Evolutionary conservation across 2,888 invertebrate genomes (phyloP).

Genomic region (Nysson spinosus): DNA sequence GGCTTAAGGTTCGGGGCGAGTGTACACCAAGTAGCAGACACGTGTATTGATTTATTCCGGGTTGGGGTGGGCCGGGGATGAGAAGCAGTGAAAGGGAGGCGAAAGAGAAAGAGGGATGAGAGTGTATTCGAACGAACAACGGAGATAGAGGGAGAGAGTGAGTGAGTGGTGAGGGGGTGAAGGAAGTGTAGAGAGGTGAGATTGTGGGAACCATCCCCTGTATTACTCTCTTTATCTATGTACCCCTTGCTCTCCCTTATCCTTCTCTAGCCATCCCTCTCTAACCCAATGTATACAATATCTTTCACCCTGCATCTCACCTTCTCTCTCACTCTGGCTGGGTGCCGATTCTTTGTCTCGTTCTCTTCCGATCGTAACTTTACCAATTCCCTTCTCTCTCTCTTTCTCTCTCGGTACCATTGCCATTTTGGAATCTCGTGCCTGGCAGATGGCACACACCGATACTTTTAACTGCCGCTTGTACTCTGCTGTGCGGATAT

Average conservation of each 20-base stretch:
- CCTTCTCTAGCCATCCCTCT: neutral
- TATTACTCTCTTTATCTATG: conserved; percentile 2
- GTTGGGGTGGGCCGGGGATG: conserved; percentile 54
- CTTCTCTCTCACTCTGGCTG: conserved; percentile 32
- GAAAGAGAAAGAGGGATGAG: conserved; percentile 6
- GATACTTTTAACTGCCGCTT: conserved; percentile 18
- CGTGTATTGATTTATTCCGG: conserved; percentile 77
- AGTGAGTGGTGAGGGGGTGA: conserved; percentile 18
- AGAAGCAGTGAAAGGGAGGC: conserved; percentile 28
- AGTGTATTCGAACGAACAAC: conserved; percentile 34
- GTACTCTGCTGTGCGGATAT: too few species aligned
- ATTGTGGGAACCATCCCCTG: conserved; percentile 56
- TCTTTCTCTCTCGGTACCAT: neutral
- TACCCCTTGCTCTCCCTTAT: neutral
- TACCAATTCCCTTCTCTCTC: too few species aligned
- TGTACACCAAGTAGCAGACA: conserved; percentile 73
- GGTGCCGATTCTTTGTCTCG: neutral
- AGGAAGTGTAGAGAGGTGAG: conserved; percentile 31
- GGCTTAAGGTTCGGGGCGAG: conserved; percentile 64
- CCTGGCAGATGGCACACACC: conserved; percentile 64
- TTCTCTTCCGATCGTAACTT: neutral
- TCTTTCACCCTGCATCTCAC: conserved; percentile 9
- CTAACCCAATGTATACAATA: neutral
- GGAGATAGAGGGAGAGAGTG: conserved; percentile 2
- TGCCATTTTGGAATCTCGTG: conserved; percentile 33